Percentiles rank a stretch among this genome's conserved stretches.
These are phyloP conservation scores for Octomys mimax DNA, from an alignment of 2,797 vertebrate species.

Conservation along the genomic window DNA sequence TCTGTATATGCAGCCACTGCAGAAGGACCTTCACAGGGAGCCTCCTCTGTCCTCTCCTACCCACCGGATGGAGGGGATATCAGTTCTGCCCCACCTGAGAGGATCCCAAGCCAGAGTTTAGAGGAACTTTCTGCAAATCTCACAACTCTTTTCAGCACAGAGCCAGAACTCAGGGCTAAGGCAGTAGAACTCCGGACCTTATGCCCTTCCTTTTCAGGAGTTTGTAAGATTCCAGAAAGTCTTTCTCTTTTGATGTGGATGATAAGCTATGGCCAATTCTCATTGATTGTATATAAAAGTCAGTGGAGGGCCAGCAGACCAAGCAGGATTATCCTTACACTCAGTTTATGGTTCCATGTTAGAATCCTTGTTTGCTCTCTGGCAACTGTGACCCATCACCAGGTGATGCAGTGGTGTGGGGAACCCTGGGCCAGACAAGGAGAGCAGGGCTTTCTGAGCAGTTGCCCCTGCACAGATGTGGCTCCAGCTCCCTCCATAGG, in stretches of 20 bases:
- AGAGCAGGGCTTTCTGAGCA: background rate
- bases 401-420: background rate
- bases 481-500: background rate
- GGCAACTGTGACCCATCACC: background rate
- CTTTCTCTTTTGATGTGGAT: background rate
- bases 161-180: background rate
- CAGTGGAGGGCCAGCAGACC: background rate
- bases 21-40: rapidly evolving
- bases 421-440: background rate
- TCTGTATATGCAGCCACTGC: rapidly evolving
- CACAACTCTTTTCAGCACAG: background rate
- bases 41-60: background rate
- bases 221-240: background rate
- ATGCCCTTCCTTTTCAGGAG: background rate
- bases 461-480: background rate
- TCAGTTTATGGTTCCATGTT: background rate
- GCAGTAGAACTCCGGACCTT: background rate
- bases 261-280: background rate
- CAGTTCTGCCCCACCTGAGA: background rate
- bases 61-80: background rate
- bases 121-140: background rate
- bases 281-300: background rate
- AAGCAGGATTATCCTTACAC: background rate
- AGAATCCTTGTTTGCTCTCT: background rate
- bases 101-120: background rate